Conservation (phyloP, 2,113 vertebrate genomes). For the Holacanthus passer region DNA sequence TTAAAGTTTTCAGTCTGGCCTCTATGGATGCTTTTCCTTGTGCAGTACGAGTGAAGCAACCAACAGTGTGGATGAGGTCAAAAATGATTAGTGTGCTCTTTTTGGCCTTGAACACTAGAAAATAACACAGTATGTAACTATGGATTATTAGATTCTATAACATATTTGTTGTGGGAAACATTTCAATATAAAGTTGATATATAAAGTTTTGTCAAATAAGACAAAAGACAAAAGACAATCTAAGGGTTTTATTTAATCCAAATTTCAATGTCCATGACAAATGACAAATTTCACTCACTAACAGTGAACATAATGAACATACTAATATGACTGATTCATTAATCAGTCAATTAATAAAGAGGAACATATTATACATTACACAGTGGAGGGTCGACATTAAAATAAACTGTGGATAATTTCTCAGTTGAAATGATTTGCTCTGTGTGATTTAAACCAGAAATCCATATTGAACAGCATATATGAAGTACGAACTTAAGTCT, state of each 20-base stretch:
- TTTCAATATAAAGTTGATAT: not conserved
- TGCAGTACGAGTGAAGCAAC: not conserved
- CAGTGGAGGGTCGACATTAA: not conserved
- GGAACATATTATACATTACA: too few relatives aligned
- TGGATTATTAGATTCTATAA: not conserved
- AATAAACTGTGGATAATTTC: too few relatives aligned
- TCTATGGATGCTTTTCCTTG: not conserved
- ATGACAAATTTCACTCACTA: too few relatives aligned
- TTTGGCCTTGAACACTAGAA: not conserved
- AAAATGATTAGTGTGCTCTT: not conserved
- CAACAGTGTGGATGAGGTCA: not conserved
- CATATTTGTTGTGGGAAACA: not conserved
- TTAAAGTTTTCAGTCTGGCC: not conserved
- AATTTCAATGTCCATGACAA: too few relatives aligned
- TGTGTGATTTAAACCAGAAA: not conserved
- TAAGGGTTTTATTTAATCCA: too few relatives aligned
- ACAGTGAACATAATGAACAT: too few relatives aligned
- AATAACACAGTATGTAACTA: not conserved
- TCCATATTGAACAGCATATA: not conserved
- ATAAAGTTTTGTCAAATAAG: too few relatives aligned
- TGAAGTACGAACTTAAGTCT: not conserved
- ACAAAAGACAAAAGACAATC: too few relatives aligned
- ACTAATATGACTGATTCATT: too few relatives aligned
- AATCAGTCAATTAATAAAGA: too few relatives aligned
- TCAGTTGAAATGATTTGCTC: not conserved